Evolutionary conservation across 2,888 invertebrate species (phyloP).

Genomic region (Agrochola circellaris): DNA sequence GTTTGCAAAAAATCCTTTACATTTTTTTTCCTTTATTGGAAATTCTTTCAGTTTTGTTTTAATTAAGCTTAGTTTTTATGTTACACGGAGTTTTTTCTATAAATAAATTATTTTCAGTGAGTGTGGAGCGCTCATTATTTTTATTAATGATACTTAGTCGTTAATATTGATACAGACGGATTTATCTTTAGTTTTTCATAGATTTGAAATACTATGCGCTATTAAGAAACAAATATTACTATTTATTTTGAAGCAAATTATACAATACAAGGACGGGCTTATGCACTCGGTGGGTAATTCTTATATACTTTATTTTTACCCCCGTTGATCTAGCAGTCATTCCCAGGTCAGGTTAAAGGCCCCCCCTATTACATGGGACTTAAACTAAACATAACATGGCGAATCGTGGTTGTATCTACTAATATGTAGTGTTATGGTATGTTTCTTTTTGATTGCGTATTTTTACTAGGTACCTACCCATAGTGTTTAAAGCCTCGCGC

Average conservation of each 20-base stretch:
- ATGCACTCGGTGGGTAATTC: background rate
- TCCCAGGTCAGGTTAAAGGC: background rate
- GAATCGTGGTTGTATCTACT: background rate
- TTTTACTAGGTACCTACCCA: background rate
- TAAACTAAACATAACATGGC: background rate
- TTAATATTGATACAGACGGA: background rate
- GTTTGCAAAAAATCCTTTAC: slow-evolving; percentile 25
- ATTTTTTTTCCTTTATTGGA: slow-evolving; percentile 10
- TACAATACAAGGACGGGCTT: background rate
- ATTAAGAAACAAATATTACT: background rate
- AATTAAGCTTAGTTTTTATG: slow-evolving; percentile 12
- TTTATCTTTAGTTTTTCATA: background rate
- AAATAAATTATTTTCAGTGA: slow-evolving; percentile 6
- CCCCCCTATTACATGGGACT: no score
- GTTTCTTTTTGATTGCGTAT: background rate
- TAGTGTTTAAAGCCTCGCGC: no score
- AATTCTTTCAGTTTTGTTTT: slow-evolving; percentile 28
- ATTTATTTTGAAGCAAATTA: background rate
- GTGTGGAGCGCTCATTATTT: slow-evolving; percentile 43
- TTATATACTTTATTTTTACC: background rate
- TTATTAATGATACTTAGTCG: slow-evolving; percentile 27
- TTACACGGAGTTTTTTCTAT: slow-evolving; percentile 13
- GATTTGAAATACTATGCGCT: background rate
- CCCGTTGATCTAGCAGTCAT: no score
- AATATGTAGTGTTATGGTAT: background rate